These are phyloP conservation scores for Vanessa atalanta DNA, from an alignment of 1,140 invertebrate genomes.

Conservation along the genomic window DNA sequence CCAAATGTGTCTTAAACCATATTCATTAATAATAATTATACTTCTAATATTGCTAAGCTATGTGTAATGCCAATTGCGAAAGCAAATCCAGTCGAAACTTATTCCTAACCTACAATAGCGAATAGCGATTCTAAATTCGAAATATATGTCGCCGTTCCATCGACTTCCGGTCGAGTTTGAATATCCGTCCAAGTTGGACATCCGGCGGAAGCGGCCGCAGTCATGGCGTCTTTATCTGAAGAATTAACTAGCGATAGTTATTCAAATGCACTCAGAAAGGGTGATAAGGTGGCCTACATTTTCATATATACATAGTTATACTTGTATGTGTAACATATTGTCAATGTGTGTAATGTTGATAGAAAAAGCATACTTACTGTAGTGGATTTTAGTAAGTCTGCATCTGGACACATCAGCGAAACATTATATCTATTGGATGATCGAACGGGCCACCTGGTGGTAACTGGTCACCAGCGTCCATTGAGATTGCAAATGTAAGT, in stretches of 20 bases:
- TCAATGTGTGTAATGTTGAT: no score
- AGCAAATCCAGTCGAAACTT: conserved; percentile 13
- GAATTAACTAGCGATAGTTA: conserved; percentile 77
- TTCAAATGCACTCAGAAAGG: conserved; percentile 65
- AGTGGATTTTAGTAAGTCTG: no score
- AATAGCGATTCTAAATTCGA: conserved; percentile 74
- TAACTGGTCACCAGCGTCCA: no score
- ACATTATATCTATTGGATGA: no score
- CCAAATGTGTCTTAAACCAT: no score
- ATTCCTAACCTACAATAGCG: conserved; percentile 56
- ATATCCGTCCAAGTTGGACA: conserved; percentile 77
- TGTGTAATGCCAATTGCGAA: neutral
- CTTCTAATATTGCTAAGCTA: neutral
- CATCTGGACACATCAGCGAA: no score
- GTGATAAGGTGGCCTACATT: conserved; percentile 48
- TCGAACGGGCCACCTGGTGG: no score
- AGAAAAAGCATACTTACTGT: no score
- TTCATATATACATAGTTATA: neutral
- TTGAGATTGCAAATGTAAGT: no score
- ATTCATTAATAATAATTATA: neutral
- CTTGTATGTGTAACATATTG: neutral
- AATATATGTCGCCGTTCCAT: conserved; percentile 77
- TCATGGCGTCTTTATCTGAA: conserved; percentile 76
- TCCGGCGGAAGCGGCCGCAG: conserved; percentile 71
- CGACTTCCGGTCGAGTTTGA: conserved; percentile 77